A percentile compares a stretch with the other conserved stretches of the same genome.
phyloP scores from a whole-genome alignment of 2,888 invertebrate species.

The Noctuana brunneofusca region DNA sequence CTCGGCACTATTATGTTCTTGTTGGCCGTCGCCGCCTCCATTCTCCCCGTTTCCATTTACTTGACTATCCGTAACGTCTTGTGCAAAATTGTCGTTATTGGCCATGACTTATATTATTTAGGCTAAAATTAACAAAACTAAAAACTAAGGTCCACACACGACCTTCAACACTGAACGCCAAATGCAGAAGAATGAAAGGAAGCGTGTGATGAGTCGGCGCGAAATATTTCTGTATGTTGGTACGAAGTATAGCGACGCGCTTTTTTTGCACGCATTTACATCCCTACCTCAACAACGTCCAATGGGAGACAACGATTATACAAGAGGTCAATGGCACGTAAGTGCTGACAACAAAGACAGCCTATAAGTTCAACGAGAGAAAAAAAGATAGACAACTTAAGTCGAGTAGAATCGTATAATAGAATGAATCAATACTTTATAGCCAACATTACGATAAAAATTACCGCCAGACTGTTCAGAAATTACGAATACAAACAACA shows the following conservation, averaged over 20 bases:
- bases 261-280: slow-evolving; percentile 44
- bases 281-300: slow-evolving; percentile 52
- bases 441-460: slow-evolving; percentile 53
- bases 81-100: slow-evolving; percentile 91
- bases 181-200: slow-evolving; percentile 78
- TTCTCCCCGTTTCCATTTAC: slow-evolving; percentile 84
- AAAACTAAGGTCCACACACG: slow-evolving; percentile 74
- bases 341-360: slow-evolving; percentile 49
- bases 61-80: slow-evolving; percentile 89
- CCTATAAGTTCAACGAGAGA: slow-evolving; percentile 33
- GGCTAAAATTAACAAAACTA: slow-evolving; percentile 82
- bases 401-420: too few relatives aligned
- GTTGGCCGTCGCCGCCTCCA: slow-evolving; percentile 86
- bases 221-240: slow-evolving; percentile 46
- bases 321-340: slow-evolving; percentile 70
- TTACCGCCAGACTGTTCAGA: slow-evolving; percentile 45
- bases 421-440: slow-evolving; percentile 53
- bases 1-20: slow-evolving; percentile 89
- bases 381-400: slow-evolving; percentile 48
- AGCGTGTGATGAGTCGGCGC: slow-evolving; percentile 52
- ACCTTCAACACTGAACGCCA: slow-evolving; percentile 80
- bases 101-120: slow-evolving; percentile 82
- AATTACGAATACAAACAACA: not conserved
- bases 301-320: slow-evolving; percentile 52
- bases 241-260: slow-evolving; percentile 42